Evolutionary conservation across 2,797 vertebrate genomes (phyloP), one percentile per base, ranked within the genome.

Genomic region (Hyperoplus immaculatus): DNA sequence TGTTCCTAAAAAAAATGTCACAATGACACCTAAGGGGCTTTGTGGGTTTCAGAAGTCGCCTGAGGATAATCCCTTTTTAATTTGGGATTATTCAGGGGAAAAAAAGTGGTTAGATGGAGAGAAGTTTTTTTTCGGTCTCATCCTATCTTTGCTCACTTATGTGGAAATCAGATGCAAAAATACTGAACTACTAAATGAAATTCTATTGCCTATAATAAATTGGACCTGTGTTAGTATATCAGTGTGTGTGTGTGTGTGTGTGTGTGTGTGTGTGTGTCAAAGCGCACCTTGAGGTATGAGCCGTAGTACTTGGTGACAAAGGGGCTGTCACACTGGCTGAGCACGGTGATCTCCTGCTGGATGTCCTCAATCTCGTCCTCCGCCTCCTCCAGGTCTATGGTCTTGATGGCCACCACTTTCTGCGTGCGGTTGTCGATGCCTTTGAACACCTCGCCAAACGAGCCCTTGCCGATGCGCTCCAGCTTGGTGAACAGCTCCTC

Each of bases 301-400:
- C 98, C 98, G 50, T 99, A 99, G 87, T 99, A 99, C 89, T 98
- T 99, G 88, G 98, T 99, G 89, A 99, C 97, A 5, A 97, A 98
- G 21, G 98, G 98, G 85, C 98, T 99, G 95, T 99, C 98, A 7
- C 98, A 99, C 91, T 99, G 98, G 93, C 98, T 99, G 86, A 99
- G 95, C 85, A 99, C 98, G 0, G 98, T 99, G 93, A 99, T 99
- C 94, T 99, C 98, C 92, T 99, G 98, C 75, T 99, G 98, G 89
- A 99, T 98, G 94, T 99, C 98, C 90, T 99, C 98, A 49, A 99
- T 99, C 95, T 99, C 98, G 70, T 99, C 98, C 93, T 99, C 98
- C 0, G 98, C 98, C 89, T 99, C 98, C 94, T 99, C 98, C 89
- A 99, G 94, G 93, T 99, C 98, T 77, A 99, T 99, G 92, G 95